A percentile compares a stretch with the other conserved stretches of the same genome.
Evolutionary conservation across 2,888 invertebrate species (phyloP).

Genomic region (Melipona beecheii): DNA sequence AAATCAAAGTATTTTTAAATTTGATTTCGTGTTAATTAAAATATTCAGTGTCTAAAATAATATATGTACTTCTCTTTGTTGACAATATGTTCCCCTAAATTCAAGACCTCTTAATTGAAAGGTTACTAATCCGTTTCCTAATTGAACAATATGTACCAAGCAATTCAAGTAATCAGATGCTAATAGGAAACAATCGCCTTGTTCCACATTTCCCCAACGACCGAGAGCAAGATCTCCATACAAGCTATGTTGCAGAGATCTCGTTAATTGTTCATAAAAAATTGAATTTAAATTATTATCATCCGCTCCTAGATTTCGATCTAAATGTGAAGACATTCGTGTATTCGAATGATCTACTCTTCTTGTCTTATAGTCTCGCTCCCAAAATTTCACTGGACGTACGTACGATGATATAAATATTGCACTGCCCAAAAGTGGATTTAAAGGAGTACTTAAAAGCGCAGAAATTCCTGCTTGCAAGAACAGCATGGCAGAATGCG

Average conservation of each 20-base stretch:
- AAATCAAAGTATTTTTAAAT: constrained; percentile 1
- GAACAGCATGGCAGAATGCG: constrained; percentile 99
- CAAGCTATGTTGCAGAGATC: constrained; percentile 97
- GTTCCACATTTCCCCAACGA: constrained; percentile 97
- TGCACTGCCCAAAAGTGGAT: constrained; percentile 98
- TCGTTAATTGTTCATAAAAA: constrained; percentile 99
- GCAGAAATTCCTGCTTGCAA: constrained; percentile 97
- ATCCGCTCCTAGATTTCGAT: constrained; percentile 95
- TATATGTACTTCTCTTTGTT: constrained; percentile 91
- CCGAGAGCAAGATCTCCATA: constrained; percentile 97
- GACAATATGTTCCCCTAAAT: constrained; percentile 99
- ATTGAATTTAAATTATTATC: constrained; percentile 99
- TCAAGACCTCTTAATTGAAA: constrained; percentile 99
- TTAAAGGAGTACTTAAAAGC: constrained; percentile 96
- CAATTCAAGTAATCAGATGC: constrained; percentile 99
- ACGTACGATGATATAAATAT: constrained; percentile 99
- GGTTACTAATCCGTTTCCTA: constrained; percentile 98
- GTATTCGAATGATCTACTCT: constrained; percentile 99
- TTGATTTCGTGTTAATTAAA: not conserved
- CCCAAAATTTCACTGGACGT: constrained; percentile 99
- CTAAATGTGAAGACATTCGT: constrained; percentile 96
- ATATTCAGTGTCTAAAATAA: not conserved
- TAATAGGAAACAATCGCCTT: constrained; percentile 99
- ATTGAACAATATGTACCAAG: constrained; percentile 97
- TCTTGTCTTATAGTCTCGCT: constrained; percentile 98